Evolutionary conservation across 2,113 vertebrate species (phyloP).

Genomic region (Corythornis madagascariensis): DNA sequence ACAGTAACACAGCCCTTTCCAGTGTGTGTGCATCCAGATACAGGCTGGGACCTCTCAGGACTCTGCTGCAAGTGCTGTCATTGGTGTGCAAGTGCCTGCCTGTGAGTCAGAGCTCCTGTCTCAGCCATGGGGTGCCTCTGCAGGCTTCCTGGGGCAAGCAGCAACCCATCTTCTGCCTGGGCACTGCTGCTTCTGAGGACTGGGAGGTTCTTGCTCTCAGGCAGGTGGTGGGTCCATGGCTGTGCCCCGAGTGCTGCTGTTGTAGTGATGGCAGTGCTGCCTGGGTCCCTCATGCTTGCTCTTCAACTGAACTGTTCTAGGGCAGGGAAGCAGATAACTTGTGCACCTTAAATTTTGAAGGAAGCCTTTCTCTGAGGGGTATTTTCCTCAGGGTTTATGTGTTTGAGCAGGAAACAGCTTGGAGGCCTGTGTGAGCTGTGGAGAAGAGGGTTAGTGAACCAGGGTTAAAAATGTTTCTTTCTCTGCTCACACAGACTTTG

Average conservation of each 20-base stretch:
- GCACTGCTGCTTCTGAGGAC: background rate
- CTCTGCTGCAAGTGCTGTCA: background rate
- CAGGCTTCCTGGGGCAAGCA: background rate
- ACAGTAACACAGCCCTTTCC: background rate
- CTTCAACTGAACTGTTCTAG: background rate
- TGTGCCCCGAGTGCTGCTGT: background rate
- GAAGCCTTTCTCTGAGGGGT: background rate
- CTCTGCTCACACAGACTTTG: background rate
- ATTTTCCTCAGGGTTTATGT: background rate
- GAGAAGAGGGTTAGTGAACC: background rate
- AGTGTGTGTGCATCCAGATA: accelerated
- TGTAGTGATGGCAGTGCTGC: background rate
- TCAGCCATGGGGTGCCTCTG: background rate
- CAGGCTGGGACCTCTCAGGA: background rate
- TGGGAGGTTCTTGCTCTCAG: background rate
- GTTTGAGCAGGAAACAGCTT: background rate
- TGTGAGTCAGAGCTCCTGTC: background rate
- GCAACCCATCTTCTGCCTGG: background rate
- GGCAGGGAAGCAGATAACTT: background rate
- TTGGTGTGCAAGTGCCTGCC: background rate
- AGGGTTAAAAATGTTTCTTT: background rate
- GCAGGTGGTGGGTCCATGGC: background rate
- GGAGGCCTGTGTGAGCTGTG: background rate
- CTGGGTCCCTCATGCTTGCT: background rate
- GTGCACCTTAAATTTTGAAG: background rate